Conservation (phyloP, 2,797 vertebrate genomes). For the Microhierax caerulescens region DNA sequence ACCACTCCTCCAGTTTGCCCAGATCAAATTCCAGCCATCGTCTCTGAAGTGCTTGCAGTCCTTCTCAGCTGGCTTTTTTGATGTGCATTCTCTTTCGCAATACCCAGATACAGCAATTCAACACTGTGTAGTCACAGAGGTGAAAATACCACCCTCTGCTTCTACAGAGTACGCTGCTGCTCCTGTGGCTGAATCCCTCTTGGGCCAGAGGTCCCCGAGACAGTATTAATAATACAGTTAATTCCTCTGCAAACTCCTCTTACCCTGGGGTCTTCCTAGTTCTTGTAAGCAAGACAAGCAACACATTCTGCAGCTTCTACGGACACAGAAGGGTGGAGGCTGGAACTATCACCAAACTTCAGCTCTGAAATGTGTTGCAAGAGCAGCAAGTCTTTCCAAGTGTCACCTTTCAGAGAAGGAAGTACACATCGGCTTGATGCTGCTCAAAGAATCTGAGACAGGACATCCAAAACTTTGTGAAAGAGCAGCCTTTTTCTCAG, state of each 20-base stretch:
- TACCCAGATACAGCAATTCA: not conserved
- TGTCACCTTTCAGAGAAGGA: not conserved
- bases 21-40: not conserved
- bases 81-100: rapidly evolving
- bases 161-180: not conserved
- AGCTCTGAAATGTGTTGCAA: not conserved
- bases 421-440: rapidly evolving
- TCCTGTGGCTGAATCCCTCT: not conserved
- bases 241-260: not conserved
- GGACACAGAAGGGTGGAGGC: not conserved
- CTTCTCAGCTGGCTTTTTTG: not conserved
- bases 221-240: not conserved
- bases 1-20: not conserved
- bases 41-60: rapidly evolving
- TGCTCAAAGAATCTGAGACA: not conserved
- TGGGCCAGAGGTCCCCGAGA: not conserved
- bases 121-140: not conserved
- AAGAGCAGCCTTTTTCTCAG: not conserved
- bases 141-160: not conserved
- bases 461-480: not conserved
- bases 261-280: not conserved
- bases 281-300: not conserved
- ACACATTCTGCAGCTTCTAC: not conserved
- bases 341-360: not conserved
- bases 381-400: not conserved